Conservation (phyloP, 2,888 invertebrate genomes). For the Ennomos erosarius region DNA sequence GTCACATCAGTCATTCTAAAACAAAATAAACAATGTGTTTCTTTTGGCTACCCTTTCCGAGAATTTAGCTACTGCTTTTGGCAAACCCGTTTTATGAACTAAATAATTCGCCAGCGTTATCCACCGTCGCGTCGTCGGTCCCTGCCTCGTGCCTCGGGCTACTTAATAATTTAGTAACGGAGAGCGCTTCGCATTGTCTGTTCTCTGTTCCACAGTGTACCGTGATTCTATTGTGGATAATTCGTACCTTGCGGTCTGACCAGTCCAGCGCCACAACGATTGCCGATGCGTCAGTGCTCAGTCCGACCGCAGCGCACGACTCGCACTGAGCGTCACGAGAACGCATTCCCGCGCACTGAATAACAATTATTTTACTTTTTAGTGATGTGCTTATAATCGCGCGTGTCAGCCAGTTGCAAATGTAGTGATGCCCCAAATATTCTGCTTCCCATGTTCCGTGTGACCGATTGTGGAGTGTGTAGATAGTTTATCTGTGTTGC, state of each 20-base stretch:
- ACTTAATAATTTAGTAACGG: conserved; percentile 74
- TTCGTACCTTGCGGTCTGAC: conserved; percentile 63
- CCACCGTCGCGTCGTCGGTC: conserved; percentile 35
- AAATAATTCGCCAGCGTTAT: conserved; percentile 33
- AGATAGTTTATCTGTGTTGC: conserved; percentile 53
- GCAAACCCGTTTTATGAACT: conserved; percentile 10
- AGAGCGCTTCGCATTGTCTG: conserved; percentile 58
- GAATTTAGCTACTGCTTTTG: too few relatives aligned
- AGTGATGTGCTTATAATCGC: conserved; percentile 42
- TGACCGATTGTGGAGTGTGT: conserved; percentile 50
- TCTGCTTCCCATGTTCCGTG: conserved; percentile 44
- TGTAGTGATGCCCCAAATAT: conserved; percentile 54
- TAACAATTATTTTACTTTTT: conserved; percentile 42
- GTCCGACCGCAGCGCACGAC: conserved; percentile 66
- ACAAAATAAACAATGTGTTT: too few relatives aligned
- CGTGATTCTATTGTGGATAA: conserved; percentile 57
- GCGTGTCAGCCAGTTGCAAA: conserved; percentile 33
- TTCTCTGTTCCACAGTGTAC: conserved; percentile 40
- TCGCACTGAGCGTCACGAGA: conserved; percentile 60
- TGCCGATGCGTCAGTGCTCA: conserved; percentile 73
- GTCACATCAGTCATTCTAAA: too few relatives aligned
- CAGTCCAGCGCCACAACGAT: conserved; percentile 51
- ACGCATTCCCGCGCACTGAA: conserved; percentile 46
- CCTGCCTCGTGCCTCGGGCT: conserved; percentile 48
- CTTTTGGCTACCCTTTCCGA: too few relatives aligned